Evolutionary conservation across 1,140 invertebrate genomes (phyloP).

Genomic region (Trichonephila clavipes): DNA sequence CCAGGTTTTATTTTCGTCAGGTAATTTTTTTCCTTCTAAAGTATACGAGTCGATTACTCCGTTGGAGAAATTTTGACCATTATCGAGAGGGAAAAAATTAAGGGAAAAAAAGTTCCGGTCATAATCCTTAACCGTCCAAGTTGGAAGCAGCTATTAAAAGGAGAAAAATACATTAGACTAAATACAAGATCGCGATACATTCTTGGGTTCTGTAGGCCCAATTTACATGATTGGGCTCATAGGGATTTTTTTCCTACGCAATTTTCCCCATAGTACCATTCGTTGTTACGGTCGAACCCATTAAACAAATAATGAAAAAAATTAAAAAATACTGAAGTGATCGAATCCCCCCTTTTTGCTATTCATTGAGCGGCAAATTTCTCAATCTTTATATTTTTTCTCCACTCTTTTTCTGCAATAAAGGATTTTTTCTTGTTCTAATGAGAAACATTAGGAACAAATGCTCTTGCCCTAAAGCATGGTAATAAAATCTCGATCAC

Average conservation of each 20-base stretch:
- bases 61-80: conserved; percentile 43
- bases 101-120: conserved; percentile 13
- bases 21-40: conserved; percentile 1
- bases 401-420: conserved; percentile 48
- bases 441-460: conserved; percentile 75
- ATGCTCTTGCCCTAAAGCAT: conserved; percentile 67
- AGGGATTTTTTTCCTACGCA: conserved; percentile 60
- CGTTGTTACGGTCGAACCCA: conserved; percentile 48
- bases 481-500: conserved; percentile 70
- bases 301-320: conserved; percentile 58
- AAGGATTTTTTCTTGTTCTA: conserved; percentile 57
- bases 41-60: conserved; percentile 19
- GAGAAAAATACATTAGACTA: conserved; percentile 69
- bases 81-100: not conserved
- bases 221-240: conserved; percentile 73
- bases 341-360: conserved; percentile 34
- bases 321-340: conserved; percentile 52
- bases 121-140: conserved; percentile 63
- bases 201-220: conserved; percentile 46
- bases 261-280: conserved; percentile 60
- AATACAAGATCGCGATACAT: conserved; percentile 60
- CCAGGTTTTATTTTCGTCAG: conserved; percentile 6
- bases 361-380: conserved; percentile 68
- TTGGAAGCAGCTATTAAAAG: conserved; percentile 56
- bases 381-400: conserved; percentile 43